phyloP scores from a whole-genome alignment of 2,113 vertebrate species.

The Petroica traversi region DNA sequence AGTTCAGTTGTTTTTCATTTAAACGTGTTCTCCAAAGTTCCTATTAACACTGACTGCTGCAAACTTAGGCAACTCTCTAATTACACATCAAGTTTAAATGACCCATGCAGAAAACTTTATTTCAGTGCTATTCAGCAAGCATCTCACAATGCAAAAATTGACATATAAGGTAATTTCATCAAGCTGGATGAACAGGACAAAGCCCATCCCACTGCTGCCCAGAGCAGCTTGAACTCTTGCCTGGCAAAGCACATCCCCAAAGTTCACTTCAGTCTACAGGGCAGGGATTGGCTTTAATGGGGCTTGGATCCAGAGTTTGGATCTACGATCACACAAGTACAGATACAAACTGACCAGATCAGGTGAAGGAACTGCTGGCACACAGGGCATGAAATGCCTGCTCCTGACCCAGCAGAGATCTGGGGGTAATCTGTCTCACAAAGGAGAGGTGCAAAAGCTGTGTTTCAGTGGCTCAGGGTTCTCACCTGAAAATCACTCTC shows the following conservation, averaged over 20 bases:
- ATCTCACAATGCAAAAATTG: background rate
- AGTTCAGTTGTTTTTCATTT: constrained; percentile 25
- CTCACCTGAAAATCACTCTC: background rate
- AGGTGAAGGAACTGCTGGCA: background rate
- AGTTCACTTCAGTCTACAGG: background rate
- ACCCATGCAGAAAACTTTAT: background rate
- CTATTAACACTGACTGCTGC: background rate
- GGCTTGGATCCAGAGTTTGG: background rate
- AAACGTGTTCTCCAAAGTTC: constrained; percentile 5
- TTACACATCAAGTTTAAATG: background rate
- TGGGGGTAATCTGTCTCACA: background rate
- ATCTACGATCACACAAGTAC: background rate
- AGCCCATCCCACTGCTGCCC: background rate
- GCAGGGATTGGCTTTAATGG: background rate
- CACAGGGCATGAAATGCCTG: background rate
- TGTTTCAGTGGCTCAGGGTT: background rate
- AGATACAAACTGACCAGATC: background rate
- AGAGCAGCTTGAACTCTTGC: background rate
- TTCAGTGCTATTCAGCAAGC: background rate
- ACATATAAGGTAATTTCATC: background rate
- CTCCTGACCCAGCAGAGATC: background rate
- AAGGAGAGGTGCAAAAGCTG: background rate
- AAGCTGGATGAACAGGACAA: background rate
- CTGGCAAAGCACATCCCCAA: background rate
- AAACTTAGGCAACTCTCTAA: background rate